phyloP scores from a whole-genome alignment of 1,140 invertebrate species.

The Andricus grossulariae region DNA sequence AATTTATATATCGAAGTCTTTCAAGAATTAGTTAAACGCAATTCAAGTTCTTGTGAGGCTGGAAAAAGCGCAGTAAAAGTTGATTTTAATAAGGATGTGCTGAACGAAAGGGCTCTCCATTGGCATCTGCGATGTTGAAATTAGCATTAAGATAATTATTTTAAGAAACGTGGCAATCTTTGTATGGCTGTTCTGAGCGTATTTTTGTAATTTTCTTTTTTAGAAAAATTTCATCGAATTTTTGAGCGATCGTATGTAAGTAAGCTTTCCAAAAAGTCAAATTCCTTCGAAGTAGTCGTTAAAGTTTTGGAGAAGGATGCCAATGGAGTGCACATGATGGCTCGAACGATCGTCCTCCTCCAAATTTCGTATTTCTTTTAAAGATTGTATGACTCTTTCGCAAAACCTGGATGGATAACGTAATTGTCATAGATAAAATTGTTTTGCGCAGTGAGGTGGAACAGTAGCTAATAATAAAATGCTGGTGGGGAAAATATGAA shows the following conservation, averaged over 20 bases:
- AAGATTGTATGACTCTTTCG: slow-evolving; percentile 22
- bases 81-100: not conserved
- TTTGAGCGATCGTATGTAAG: not conserved
- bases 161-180: not conserved
- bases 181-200: not conserved
- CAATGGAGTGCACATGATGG: slow-evolving; percentile 18
- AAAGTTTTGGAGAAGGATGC: not conserved
- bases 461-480: slow-evolving; percentile 27
- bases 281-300: not conserved
- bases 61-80: slow-evolving; percentile 22
- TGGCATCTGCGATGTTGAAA: slow-evolving; percentile 3
- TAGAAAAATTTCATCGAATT: not conserved
- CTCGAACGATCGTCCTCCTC: not conserved
- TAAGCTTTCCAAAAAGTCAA: not conserved
- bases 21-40: slow-evolving; percentile 60
- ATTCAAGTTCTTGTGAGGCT: slow-evolving; percentile 50
- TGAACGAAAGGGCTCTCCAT: not conserved
- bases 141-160: not conserved
- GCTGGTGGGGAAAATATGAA: not conserved
- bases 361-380: not conserved
- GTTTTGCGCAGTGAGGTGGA: slow-evolving; percentile 24
- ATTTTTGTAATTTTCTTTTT: not conserved
- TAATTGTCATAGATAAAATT: slow-evolving; percentile 8
- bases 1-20: slow-evolving; percentile 70
- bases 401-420: not conserved